These are phyloP conservation scores for Clarias gariepinus DNA, from an alignment of 2,113 vertebrate genomes.

Conservation along the genomic window DNA sequence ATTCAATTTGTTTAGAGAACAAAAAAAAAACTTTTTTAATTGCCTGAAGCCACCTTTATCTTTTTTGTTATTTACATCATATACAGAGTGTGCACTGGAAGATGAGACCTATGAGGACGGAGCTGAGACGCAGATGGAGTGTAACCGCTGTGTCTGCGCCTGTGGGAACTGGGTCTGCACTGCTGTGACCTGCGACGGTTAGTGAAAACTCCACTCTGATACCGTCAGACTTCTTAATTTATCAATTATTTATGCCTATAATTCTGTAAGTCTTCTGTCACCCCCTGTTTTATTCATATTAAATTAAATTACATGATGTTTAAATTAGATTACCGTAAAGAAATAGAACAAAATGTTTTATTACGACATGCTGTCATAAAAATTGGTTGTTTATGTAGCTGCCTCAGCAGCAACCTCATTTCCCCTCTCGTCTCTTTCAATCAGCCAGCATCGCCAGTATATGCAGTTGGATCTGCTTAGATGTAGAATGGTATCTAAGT, in stretches of 20 bases:
- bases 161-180: slow-evolving; percentile 98
- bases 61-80: not conserved
- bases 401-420: too few species aligned
- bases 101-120: slow-evolving; percentile 89
- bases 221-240: not conserved
- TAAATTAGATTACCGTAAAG: too few species aligned
- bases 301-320: too few species aligned
- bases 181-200: slow-evolving; percentile 86
- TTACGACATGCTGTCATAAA: too few species aligned
- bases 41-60: not conserved
- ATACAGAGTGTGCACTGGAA: slow-evolving; percentile 87
- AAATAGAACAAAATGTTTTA: too few species aligned
- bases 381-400: too few species aligned
- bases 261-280: too few species aligned
- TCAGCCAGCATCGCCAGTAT: too few species aligned
- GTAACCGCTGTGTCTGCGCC: slow-evolving; percentile 93
- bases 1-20: not conserved
- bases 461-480: not conserved
- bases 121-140: slow-evolving; percentile 88
- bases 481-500: too few species aligned
- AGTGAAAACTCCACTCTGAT: slow-evolving; percentile 39
- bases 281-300: too few species aligned
- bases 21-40: not conserved
- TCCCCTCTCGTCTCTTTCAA: too few species aligned
- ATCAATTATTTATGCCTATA: not conserved